A percentile compares a stretch with the other conserved stretches of the same genome.
phyloP scores from a whole-genome alignment of 2,888 invertebrate species.

The Gari tellinella region DNA sequence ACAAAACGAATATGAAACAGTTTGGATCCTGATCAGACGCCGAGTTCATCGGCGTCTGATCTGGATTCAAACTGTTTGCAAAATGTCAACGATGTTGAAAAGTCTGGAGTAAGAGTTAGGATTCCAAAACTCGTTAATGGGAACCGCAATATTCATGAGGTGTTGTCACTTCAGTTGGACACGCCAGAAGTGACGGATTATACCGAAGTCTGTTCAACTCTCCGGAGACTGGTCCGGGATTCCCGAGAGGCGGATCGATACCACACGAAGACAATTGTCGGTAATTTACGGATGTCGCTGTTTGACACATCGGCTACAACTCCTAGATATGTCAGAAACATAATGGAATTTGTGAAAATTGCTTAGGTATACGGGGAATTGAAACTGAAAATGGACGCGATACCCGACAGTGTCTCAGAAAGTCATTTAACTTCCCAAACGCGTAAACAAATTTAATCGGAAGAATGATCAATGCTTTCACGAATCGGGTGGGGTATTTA shows the following conservation, averaged over 20 bases:
- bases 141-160: constrained; percentile 53
- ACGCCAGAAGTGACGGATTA: constrained; percentile 39
- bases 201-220: constrained; percentile 20
- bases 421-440: too few relatives aligned
- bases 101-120: not conserved
- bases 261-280: constrained; percentile 47
- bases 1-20: too few relatives aligned
- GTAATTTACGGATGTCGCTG: constrained; percentile 54
- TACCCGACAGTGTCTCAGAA: too few relatives aligned
- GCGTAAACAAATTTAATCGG: too few relatives aligned
- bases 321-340: constrained; percentile 44
- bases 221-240: constrained; percentile 12
- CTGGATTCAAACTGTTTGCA: too few relatives aligned
- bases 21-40: too few relatives aligned
- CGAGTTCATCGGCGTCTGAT: too few relatives aligned
- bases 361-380: constrained; percentile 32
- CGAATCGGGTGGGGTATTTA: too few relatives aligned
- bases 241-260: constrained; percentile 31
- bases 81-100: too few relatives aligned
- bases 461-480: too few relatives aligned
- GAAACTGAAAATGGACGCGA: too few relatives aligned
- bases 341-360: constrained; percentile 51
- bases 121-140: constrained; percentile 49
- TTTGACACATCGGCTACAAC: constrained; percentile 50
- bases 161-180: constrained; percentile 37